Conservation (phyloP, 2,797 vertebrate genomes). For the Dryobates pubescens region DNA sequence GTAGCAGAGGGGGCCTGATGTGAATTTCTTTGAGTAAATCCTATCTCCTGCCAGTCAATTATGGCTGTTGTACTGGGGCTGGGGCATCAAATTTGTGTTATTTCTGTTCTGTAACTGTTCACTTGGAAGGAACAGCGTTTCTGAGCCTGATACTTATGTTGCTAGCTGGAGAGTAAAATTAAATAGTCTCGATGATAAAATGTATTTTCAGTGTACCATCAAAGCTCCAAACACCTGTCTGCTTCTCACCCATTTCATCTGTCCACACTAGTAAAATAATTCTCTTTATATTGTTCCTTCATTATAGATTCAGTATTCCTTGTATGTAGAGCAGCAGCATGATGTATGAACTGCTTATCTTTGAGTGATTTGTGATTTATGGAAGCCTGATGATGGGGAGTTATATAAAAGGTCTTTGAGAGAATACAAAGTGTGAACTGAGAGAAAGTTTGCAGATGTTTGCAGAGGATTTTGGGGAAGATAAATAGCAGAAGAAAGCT, state of each 20-base stretch:
- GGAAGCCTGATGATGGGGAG: background rate
- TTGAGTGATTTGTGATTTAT: background rate
- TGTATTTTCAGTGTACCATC: background rate
- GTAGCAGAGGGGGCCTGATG: background rate
- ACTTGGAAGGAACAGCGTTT: background rate
- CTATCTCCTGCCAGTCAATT: conserved; percentile 4
- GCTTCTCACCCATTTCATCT: conserved; percentile 7
- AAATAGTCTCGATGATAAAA: conserved; percentile 22
- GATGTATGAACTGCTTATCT: background rate
- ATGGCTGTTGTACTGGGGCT: background rate
- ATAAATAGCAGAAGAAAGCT: background rate
- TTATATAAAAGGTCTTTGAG: background rate
- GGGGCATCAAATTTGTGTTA: background rate
- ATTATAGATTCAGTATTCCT: background rate
- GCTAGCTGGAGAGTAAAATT: conserved; percentile 35
- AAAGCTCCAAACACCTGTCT: conserved; percentile 3
- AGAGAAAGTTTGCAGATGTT: background rate
- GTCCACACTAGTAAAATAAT: background rate
- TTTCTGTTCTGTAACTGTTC: background rate
- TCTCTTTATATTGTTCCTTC: background rate
- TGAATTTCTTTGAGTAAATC: conserved; percentile 7
- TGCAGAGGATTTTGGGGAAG: background rate
- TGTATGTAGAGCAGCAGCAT: background rate
- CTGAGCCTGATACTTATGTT: background rate
- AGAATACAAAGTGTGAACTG: background rate